These are phyloP conservation scores for Agonopterix heracliana DNA, from an alignment of 2,888 invertebrate species.

Conservation along the genomic window DNA sequence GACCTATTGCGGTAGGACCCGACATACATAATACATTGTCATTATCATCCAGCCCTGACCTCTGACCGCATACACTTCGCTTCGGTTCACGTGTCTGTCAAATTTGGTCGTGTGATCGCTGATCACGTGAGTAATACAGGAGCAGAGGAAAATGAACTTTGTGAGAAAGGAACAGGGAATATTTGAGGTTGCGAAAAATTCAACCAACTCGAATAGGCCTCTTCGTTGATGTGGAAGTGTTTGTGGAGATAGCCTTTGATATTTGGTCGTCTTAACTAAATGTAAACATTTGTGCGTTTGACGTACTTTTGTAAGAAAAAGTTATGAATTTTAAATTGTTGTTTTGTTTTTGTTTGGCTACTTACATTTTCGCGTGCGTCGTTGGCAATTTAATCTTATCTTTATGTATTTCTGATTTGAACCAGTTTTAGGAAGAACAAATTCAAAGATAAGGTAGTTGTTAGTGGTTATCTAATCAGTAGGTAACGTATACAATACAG, in stretches of 20 bases:
- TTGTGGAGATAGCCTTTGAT: constrained; percentile 3
- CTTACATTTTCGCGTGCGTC: no score
- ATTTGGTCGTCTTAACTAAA: constrained; percentile 13
- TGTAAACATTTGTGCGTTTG: constrained; percentile 14
- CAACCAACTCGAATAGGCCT: constrained; percentile 24
- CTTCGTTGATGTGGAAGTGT: constrained; percentile 5
- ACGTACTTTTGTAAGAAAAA: neutral
- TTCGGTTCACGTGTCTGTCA: constrained; percentile 7
- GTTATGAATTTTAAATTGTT: neutral
- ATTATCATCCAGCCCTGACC: constrained; percentile 12
- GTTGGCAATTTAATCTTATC: no score
- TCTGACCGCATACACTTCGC: neutral
- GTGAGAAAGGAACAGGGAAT: neutral
- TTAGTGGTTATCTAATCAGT: no score
- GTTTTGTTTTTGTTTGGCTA: neutral
- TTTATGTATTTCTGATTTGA: no score
- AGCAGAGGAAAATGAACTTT: no score
- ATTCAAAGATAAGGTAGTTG: no score
- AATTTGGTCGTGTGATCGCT: constrained; percentile 6
- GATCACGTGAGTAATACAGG: no score
- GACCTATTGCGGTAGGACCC: constrained; percentile 48
- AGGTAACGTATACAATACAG: no score
- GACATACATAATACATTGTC: neutral
- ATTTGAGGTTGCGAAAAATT: constrained; percentile 7
- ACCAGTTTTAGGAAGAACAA: no score